Percentiles rank a stretch among this genome's conserved stretches.
Conservation (phyloP, 1,140 invertebrate species). For the Glossosoma conforme region DNA sequence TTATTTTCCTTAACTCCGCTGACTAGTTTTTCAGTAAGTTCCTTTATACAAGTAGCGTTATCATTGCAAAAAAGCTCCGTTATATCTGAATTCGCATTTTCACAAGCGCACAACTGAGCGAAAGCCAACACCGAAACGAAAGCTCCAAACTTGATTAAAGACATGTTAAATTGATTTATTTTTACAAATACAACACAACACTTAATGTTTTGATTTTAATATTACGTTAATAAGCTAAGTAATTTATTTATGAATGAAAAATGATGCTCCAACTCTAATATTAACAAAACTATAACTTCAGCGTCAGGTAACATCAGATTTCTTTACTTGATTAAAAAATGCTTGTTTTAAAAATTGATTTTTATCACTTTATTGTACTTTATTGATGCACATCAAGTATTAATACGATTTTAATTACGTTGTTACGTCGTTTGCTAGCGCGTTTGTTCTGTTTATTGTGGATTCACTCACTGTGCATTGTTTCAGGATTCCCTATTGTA, state of each 20-base stretch:
- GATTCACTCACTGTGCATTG: too few relatives aligned
- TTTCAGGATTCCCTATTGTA: too few relatives aligned
- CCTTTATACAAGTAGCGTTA: constrained; percentile 48
- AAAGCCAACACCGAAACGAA: neutral
- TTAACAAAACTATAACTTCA: constrained; percentile 4
- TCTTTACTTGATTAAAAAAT: too few relatives aligned
- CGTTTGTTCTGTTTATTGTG: too few relatives aligned
- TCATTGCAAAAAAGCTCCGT: constrained; percentile 43
- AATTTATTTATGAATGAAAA: constrained; percentile 8
- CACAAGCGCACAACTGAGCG: constrained; percentile 2
- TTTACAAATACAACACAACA: neutral
- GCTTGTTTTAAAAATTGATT: too few relatives aligned
- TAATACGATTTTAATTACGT: too few relatives aligned
- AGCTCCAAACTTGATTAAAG: neutral
- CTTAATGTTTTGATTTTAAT: too few relatives aligned
- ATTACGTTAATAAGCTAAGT: constrained; percentile 4
- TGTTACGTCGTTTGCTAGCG: too few relatives aligned
- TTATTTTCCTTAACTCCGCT: constrained; percentile 42
- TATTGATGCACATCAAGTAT: neutral
- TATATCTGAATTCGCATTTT: too few relatives aligned
- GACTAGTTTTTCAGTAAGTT: constrained; percentile 41
- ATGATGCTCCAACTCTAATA: constrained; percentile 11
- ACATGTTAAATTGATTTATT: constrained; percentile 1
- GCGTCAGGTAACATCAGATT: constrained; percentile 10
- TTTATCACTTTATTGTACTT: neutral